Base-by-base conservation (phyloP, 2,113 vertebrate species). In the Numida meleagris region DNA sequence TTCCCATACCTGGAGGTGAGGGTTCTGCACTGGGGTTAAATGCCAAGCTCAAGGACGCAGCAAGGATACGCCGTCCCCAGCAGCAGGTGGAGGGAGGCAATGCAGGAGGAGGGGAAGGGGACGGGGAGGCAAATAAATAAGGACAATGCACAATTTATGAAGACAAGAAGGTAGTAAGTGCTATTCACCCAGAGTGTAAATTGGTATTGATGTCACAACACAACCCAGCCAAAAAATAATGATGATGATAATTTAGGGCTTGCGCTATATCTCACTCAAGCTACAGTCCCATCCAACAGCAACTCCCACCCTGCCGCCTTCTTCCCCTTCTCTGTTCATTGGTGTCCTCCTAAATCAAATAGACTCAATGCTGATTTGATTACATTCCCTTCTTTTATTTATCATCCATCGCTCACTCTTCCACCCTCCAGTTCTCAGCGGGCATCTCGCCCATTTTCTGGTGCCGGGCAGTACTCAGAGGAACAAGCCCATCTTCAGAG, bases 141-240 rank as follows among this genome's bases (percentile, higher is more conserved):
- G 91, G 93, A 89, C 91, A 95, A 95, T 91, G 94, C 87, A 94
- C 94, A 96, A 95, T 96, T 96, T 96, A 96, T 94, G 96, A 92
- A 92, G 96, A 96, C 96, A 96, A 96, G 94, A 55, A 94, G 82
- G 94, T 93, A 95, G 94, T 95, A 96, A 96, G 96, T 94, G 96
- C 94, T 96, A 67, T 95, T 96, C 96, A 95, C 94, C 91, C 93
- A 0, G 93, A 88, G 96, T 95, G 91, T 95, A 96, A 96, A 96
- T 96, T 94, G 95, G 94, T 96, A 96, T 95, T 96, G 95, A 96
- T 96, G 96, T 96, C 96, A 96, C 84, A 88, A 88, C 89, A 87
- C 82, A 94, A 89, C 95, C 82, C 91, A 94, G 91, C 95, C 95
- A 95, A 95, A 96, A 96, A 96, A 93, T 95, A 91, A 96, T 71